Conservation (phyloP, 2,797 vertebrate species). For the Crocidura indochinensis region DNA sequence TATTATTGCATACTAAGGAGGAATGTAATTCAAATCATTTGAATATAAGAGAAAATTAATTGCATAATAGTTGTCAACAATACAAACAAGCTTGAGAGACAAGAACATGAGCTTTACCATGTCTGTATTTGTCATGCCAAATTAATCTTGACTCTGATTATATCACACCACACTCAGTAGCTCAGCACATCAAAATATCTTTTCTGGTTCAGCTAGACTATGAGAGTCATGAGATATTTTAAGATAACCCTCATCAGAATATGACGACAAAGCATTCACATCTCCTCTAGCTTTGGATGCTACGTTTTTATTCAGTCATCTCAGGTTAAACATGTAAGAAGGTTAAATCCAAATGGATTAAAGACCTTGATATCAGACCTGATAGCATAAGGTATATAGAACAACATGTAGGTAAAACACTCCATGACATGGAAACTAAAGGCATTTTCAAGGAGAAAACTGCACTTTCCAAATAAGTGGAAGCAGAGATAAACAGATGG, state of each 20-base stretch:
- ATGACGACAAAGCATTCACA: not conserved
- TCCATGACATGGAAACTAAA: too few relatives aligned
- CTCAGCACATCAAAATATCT: not conserved
- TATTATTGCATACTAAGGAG: not conserved
- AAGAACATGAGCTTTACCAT: not conserved
- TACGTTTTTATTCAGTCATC: not conserved
- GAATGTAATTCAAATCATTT: conserved; percentile 43
- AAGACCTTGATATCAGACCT: too few relatives aligned
- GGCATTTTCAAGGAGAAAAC: too few relatives aligned
- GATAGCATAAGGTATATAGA: too few relatives aligned
- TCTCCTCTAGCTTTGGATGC: not conserved
- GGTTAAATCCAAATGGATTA: too few relatives aligned
- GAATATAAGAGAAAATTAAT: conserved; percentile 47
- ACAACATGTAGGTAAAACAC: too few relatives aligned
- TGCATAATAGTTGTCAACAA: conserved; percentile 4
- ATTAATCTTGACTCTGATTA: not conserved
- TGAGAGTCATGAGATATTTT: not conserved
- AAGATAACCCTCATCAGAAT: not conserved
- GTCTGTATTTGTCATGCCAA: not conserved
- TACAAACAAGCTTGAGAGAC: not conserved
- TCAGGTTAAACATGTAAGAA: not conserved
- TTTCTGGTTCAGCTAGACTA: not conserved
- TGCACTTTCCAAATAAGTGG: too few relatives aligned
- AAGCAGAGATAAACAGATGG: too few relatives aligned
- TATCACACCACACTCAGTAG: not conserved